These are phyloP conservation scores for Eulithis prunata DNA, from an alignment of 2,888 invertebrate species.

Conservation along the genomic window DNA sequence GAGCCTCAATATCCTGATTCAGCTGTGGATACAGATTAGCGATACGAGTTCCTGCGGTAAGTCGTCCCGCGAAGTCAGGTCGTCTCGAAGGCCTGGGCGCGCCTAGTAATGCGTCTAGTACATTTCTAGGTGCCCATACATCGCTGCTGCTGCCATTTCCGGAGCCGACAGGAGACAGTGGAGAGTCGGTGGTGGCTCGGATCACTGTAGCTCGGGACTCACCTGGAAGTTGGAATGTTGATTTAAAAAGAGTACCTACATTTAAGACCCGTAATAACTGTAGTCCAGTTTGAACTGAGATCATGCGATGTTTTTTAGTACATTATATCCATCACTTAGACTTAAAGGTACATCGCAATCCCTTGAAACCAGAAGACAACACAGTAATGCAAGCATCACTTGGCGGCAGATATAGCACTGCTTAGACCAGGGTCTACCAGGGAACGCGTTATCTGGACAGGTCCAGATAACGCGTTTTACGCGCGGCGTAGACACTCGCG, in stretches of 20 bases:
- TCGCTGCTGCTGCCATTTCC: conserved; percentile 61
- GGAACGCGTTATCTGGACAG: too few species aligned
- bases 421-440: too few species aligned
- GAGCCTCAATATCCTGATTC: conserved; percentile 70
- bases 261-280: too few species aligned
- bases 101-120: conserved; percentile 82
- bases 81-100: conserved; percentile 80
- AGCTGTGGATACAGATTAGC: conserved; percentile 91
- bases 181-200: conserved; percentile 93
- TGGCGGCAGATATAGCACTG: too few species aligned
- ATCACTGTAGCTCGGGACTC: conserved; percentile 76
- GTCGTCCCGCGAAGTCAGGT: conserved; percentile 86
- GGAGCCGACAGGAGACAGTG: conserved; percentile 90
- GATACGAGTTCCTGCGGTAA: conserved; percentile 86
- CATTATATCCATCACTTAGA: too few species aligned
- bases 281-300: too few species aligned
- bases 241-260: not conserved
- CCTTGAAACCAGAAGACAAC: too few species aligned
- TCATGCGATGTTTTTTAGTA: too few species aligned
- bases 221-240: conserved; percentile 51
- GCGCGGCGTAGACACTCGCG: too few species aligned
- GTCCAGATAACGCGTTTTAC: too few species aligned
- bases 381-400: too few species aligned
- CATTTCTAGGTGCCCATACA: conserved; percentile 77
- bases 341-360: too few species aligned